Conservation (phyloP, 2,113 vertebrate species). For the Alouatta palliata region DNA sequence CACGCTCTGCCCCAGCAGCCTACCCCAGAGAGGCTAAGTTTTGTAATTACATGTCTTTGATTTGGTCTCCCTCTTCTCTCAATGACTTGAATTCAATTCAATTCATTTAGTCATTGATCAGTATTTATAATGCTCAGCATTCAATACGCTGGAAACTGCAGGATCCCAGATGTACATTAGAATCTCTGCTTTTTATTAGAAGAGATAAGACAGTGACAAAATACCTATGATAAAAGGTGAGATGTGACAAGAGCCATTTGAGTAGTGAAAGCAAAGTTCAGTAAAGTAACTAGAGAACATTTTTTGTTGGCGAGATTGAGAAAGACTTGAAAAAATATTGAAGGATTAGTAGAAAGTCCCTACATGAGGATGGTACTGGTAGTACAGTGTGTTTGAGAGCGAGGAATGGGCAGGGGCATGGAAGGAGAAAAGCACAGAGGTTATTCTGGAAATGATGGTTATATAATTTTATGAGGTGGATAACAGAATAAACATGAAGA, state of each 20-base stretch:
- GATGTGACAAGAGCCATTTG: background rate
- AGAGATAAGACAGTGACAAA: slow-evolving; percentile 40
- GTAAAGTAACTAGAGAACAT: background rate
- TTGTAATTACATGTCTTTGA: slow-evolving; percentile 52
- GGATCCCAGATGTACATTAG: slow-evolving; percentile 2
- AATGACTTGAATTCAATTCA: slow-evolving; percentile 55
- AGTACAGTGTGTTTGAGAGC: background rate
- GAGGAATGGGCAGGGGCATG: background rate
- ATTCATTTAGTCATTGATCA: slow-evolving; percentile 49
- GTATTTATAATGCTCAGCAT: slow-evolving; percentile 45
- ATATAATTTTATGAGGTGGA: background rate
- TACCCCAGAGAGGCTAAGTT: background rate
- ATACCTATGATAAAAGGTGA: background rate
- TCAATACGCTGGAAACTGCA: background rate
- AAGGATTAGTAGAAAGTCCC: background rate
- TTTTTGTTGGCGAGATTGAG: background rate
- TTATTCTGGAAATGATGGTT: background rate
- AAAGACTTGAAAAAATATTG: background rate
- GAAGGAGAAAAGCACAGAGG: background rate
- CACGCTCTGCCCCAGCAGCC: background rate
- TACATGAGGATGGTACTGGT: background rate
- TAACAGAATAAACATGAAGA: background rate
- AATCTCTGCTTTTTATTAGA: slow-evolving; percentile 37
- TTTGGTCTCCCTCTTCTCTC: slow-evolving; percentile 18
- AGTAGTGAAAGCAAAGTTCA: background rate